phyloP scores from a whole-genome alignment of 2,888 invertebrate species.

The Aporophyla nigra region DNA sequence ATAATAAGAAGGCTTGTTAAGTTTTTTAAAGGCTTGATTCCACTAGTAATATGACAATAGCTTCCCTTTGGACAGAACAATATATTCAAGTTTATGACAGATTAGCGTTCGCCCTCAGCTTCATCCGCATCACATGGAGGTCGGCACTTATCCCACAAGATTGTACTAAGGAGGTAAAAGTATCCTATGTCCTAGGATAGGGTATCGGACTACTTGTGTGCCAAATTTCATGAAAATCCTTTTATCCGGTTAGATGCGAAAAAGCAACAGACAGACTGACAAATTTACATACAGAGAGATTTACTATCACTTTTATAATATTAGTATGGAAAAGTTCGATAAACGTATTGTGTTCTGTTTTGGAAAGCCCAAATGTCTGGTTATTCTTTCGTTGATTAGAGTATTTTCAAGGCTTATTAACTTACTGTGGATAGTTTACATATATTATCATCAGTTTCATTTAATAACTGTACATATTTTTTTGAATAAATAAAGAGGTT shows the following conservation, averaged over 20 bases:
- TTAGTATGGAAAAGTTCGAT: neutral
- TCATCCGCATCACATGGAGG: too few relatives aligned
- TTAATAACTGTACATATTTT: neutral
- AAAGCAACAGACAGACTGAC: neutral
- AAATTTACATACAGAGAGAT: too few relatives aligned
- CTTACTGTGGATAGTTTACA: neutral
- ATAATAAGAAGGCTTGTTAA: too few relatives aligned
- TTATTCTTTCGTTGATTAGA: neutral
- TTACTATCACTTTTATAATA: neutral
- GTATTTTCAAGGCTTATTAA: slow-evolving; percentile 1
- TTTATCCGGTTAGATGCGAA: neutral
- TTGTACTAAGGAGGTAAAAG: neutral
- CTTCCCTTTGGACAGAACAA: too few relatives aligned
- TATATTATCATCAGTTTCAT: neutral
- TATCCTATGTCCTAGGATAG: neutral
- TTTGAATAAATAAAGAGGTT: slow-evolving; percentile 36
- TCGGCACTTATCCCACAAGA: too few relatives aligned
- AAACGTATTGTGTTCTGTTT: neutral
- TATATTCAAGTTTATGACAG: neutral
- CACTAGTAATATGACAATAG: too few relatives aligned
- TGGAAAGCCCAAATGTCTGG: neutral
- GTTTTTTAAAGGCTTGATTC: neutral
- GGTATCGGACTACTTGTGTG: neutral
- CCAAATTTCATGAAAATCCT: neutral
- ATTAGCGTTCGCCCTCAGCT: too few relatives aligned